These are phyloP conservation scores for Myiozetetes cayanensis DNA, from an alignment of 2,113 vertebrate genomes.

Conservation along the genomic window DNA sequence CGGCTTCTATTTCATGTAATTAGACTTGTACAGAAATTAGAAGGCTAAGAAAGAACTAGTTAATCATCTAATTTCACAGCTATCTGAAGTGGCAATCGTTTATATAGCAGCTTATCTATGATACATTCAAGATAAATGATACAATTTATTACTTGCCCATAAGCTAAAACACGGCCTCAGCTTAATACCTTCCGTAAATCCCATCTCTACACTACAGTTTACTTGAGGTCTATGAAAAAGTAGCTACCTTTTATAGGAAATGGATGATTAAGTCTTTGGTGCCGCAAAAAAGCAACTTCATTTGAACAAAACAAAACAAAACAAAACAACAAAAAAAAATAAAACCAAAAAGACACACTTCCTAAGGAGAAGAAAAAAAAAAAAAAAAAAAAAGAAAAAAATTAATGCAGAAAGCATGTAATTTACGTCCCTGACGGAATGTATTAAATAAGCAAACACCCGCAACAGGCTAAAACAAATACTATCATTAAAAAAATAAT, in stretches of 20 bases:
- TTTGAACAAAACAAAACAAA: constrained; percentile 79
- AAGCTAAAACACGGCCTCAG: constrained; percentile 95
- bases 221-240: constrained; percentile 96
- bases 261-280: constrained; percentile 99
- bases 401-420: constrained; percentile 76
- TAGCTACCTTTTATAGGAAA: constrained; percentile 98
- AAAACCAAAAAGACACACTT: constrained; percentile 74
- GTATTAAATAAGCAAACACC: constrained; percentile 99
- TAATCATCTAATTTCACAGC: constrained; percentile 99
- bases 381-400: constrained; percentile 53
- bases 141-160: constrained; percentile 97
- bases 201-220: constrained; percentile 92
- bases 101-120: constrained; percentile 99
- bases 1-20: constrained; percentile 95
- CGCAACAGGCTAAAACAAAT: constrained; percentile 89
- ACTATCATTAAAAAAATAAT: constrained; percentile 82
- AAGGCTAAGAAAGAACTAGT: constrained; percentile 94
- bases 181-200: constrained; percentile 86
- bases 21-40: constrained; percentile 96
- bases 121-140: constrained; percentile 99
- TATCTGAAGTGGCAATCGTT: constrained; percentile 99
- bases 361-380: constrained; percentile 62
- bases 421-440: constrained; percentile 99
- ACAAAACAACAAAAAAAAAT: not conserved
- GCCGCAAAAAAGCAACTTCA: constrained; percentile 98